Evolutionary conservation across 2,888 invertebrate genomes (phyloP).

Genomic region (Megastigmus dorsalis): DNA sequence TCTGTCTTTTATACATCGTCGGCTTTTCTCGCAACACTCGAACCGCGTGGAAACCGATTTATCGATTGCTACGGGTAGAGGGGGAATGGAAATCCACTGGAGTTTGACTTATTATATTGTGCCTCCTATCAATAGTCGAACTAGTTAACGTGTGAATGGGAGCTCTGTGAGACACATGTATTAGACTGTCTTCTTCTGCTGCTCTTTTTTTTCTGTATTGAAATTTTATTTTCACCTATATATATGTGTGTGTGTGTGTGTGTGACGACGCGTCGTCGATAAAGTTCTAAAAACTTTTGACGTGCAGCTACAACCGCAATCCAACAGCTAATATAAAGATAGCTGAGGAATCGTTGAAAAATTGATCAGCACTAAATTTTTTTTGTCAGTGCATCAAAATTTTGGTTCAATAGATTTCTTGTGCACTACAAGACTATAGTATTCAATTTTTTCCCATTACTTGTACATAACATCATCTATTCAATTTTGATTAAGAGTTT

Average conservation of each 20-base stretch:
- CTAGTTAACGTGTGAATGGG: slow-evolving; percentile 51
- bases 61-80: slow-evolving; percentile 50
- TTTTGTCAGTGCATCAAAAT: too few species aligned
- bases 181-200: slow-evolving; percentile 32
- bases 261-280: not conserved
- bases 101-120: slow-evolving; percentile 46
- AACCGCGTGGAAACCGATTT: slow-evolving; percentile 61
- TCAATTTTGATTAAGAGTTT: too few species aligned
- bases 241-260: slow-evolving; percentile 5
- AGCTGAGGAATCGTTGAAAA: slow-evolving; percentile 12
- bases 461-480: too few species aligned
- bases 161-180: slow-evolving; percentile 41
- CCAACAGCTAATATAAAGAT: not conserved
- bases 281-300: slow-evolving; percentile 32
- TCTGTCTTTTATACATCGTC: slow-evolving; percentile 20
- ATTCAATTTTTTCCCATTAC: too few species aligned
- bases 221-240: slow-evolving; percentile 40
- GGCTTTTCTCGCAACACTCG: slow-evolving; percentile 46
- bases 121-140: slow-evolving; percentile 39
- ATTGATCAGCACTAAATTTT: too few species aligned
- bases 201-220: slow-evolving; percentile 13
- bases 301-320: not conserved
- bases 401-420: too few species aligned
- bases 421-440: too few species aligned
- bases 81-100: slow-evolving; percentile 24